Percentiles rank a stretch among this genome's conserved stretches.
Evolutionary conservation across 2,797 vertebrate genomes (phyloP).

Genomic region (Malacoraja senta): DNA sequence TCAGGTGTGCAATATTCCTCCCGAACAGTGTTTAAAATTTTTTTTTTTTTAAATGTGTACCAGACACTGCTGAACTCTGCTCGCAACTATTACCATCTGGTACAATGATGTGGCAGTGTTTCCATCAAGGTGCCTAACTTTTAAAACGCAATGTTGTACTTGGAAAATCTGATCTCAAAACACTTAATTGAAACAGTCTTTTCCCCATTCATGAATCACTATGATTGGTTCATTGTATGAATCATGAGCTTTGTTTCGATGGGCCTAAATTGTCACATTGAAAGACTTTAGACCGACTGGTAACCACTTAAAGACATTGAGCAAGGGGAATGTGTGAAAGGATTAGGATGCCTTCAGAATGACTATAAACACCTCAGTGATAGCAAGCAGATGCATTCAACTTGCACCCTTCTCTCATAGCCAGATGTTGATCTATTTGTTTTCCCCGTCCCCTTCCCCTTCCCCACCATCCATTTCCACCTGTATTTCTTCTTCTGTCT

Average conservation of each 20-base stretch:
- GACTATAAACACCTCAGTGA: too few species aligned
- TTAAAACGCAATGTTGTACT: not conserved
- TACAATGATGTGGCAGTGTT: not conserved
- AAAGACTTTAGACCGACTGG: not conserved
- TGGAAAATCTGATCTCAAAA: slow-evolving; percentile 32
- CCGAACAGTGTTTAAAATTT: slow-evolving; percentile 1
- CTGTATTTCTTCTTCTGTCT: too few species aligned
- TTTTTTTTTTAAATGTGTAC: not conserved
- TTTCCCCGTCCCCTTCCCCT: too few species aligned
- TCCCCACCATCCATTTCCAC: too few species aligned
- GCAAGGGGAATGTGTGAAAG: too few species aligned
- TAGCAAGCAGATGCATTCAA: not conserved
- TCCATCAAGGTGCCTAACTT: slow-evolving; percentile 17
- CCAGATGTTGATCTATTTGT: too few species aligned
- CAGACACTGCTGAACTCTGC: not conserved
- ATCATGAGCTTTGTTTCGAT: not conserved
- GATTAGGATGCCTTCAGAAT: too few species aligned
- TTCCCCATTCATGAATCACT: not conserved
- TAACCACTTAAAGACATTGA: not conserved
- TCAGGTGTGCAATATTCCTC: slow-evolving; percentile 6
- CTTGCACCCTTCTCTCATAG: not conserved
- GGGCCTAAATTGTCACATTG: not conserved
- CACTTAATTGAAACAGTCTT: not conserved
- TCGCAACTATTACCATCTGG: slow-evolving; percentile 26
- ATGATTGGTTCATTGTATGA: not conserved